Evolutionary conservation across 2,888 invertebrate species (phyloP), one percentile per base, ranked within the genome.

Genomic region (Bedellia somnulentella): DNA sequence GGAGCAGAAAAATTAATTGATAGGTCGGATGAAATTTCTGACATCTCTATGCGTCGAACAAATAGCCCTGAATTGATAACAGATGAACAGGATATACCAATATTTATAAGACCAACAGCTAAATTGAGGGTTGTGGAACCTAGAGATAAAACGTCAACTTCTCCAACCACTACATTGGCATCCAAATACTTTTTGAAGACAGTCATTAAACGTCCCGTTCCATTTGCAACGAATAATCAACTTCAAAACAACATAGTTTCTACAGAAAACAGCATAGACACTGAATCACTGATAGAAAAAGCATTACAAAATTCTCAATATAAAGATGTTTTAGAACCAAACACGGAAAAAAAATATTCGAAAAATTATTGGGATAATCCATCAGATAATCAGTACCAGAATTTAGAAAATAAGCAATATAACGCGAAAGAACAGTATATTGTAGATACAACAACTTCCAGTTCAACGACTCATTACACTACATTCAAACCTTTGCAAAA

Each of bases 161-260:
- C 49, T 12, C 33, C 49, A 10, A 36, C 46, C 4, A 42, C 49
- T 5, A 38, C 43, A n/a, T n/a, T n/a, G 9, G 44, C 48, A 3
- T 54, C 55, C 8, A 71, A 64, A 43, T 63, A 64, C 41, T 61
- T 62, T 39, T 42, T 63, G 8, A 67, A 61, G 47, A 54, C 59
- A 3, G 49, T 61, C 18, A 52, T 57, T 16, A 62, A 55, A 40
- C 52, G 64, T 4, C 71, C 71, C 3, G 47, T 56, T 23, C 52
- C 56, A 24, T 49, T 60, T 41, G 40, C 46, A 12, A 30, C 34
- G 29, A 49, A 42, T 34, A 44, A 44, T 36, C 43, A 42, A 25
- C 42, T 43, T 23, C 37, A n/a, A n/a, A n/a, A n/a, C n/a, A n/a
- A 44, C 30, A 39, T 40, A 18, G 50, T 52, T 26, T 54, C 54